A percentile compares a stretch with the other conserved stretches of the same genome.
Evolutionary conservation across 2,113 vertebrate genomes (phyloP).

Genomic region (Cochlearius cochlearius): DNA sequence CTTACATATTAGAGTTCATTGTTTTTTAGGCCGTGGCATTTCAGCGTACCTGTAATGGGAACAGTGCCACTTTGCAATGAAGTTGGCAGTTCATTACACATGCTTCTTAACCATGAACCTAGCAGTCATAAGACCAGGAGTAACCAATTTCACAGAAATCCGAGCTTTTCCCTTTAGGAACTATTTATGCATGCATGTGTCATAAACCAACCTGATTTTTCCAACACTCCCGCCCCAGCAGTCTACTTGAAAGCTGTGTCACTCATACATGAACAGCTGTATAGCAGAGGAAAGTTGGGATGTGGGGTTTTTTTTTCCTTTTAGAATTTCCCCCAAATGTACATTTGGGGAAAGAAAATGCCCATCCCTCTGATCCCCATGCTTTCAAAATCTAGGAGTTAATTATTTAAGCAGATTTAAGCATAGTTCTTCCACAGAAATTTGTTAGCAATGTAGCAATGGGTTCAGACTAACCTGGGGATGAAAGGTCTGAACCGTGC

Average conservation of each 20-base stretch:
- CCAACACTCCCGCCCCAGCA: background rate
- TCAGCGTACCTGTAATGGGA: background rate
- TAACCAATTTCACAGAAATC: background rate
- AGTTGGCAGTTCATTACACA: background rate
- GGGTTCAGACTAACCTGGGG: background rate
- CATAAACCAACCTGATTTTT: background rate
- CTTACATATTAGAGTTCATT: background rate
- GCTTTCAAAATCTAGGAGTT: background rate
- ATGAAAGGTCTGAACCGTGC: background rate
- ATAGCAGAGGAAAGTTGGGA: background rate
- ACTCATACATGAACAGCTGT: background rate
- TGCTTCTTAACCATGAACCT: background rate
- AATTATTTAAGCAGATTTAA: background rate
- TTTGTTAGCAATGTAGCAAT: background rate
- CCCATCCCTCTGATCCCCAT: background rate
- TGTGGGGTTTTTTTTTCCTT: background rate
- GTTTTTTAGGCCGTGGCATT: background rate
- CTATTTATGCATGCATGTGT: background rate
- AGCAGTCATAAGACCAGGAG: background rate
- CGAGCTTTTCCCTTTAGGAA: background rate
- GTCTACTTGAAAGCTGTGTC: background rate
- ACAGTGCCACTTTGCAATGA: background rate
- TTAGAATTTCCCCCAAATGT: background rate
- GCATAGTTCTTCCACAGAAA: background rate
- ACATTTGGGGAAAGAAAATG: background rate